phyloP scores from a whole-genome alignment of 2,113 vertebrate genomes.

The Ptilonorhynchus violaceus region DNA sequence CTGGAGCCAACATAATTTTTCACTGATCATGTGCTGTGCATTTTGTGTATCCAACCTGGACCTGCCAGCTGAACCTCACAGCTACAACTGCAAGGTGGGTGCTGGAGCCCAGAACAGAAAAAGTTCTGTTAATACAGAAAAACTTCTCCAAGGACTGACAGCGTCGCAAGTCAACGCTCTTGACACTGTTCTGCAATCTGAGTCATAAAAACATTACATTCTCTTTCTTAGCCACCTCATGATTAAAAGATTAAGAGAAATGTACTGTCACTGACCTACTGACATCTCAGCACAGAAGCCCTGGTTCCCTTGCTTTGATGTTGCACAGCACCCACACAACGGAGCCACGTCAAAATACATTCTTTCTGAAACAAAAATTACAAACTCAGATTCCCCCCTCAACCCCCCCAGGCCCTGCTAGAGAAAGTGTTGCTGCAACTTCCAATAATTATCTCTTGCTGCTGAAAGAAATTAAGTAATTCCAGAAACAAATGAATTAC shows the following conservation, averaged over 20 bases:
- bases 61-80: not conserved
- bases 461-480: not conserved
- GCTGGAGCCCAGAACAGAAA: not conserved
- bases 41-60: not conserved
- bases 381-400: not conserved
- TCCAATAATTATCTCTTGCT: not conserved
- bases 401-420: not conserved
- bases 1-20: not conserved
- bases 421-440: not conserved
- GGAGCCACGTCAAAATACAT: accelerated
- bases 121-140: not conserved
- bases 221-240: not conserved
- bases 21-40: not conserved
- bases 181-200: not conserved
- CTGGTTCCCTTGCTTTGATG: not conserved
- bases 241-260: not conserved
- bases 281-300: not conserved
- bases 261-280: not conserved
- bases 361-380: not conserved
- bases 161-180: not conserved
- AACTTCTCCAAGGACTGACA: not conserved
- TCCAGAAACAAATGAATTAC: not conserved
- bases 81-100: not conserved
- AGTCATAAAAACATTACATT: not conserved
- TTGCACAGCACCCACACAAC: not conserved